Base-by-base conservation (phyloP, 2,888 invertebrate species). In the Synergus laeviventris region DNA sequence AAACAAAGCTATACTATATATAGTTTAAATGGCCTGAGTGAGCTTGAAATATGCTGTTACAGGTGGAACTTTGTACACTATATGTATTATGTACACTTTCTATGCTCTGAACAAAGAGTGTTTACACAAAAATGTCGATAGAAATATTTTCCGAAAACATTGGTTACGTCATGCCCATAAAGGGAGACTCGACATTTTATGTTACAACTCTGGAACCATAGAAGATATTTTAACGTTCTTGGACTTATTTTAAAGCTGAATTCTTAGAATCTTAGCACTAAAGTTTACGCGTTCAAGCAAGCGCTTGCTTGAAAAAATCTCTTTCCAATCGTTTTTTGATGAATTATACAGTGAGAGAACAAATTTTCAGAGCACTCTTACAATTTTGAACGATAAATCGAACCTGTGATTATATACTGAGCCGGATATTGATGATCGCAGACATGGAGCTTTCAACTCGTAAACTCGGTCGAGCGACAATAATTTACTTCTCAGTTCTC, bases 401-500 rank as follows among this genome's bases (percentile, higher is more conserved):
- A 61, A 61, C 16, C 21, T 39, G 11, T 24, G 39, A 74, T 74
- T 59, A 70, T 60, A 61, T 76, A 60, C 61, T 24, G 70, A 61
- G 21, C 16, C 49, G 70, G 42, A 31, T 73, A 76, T 73, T 49
- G 61, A 76, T 70, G 21, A 16, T 75, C 31, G 9, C 14, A 31
- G 62, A 54, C 31, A 36, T 38, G 24, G 60, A 73, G 61, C 8
- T 39, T 76, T 14, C 38, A 73, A 42, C 75, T 73, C 73, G 76
- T 73, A 76, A 76, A 76, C 36, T 61, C 76, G 73, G 18, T 38
- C 38, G 45, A 73, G 18, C 76, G 73, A 73, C 76, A 61, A 73
- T 60, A 76, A 76, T 76, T 76, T 76, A 73, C 73, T 21, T 39
- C 61, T 49, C 24, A 64, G 42, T 54, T 70, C 73, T 70, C 70